Percentiles rank a stretch among this genome's conserved stretches.
phyloP scores from a whole-genome alignment of 2,113 vertebrate genomes.

The Tautogolabrus adspersus region DNA sequence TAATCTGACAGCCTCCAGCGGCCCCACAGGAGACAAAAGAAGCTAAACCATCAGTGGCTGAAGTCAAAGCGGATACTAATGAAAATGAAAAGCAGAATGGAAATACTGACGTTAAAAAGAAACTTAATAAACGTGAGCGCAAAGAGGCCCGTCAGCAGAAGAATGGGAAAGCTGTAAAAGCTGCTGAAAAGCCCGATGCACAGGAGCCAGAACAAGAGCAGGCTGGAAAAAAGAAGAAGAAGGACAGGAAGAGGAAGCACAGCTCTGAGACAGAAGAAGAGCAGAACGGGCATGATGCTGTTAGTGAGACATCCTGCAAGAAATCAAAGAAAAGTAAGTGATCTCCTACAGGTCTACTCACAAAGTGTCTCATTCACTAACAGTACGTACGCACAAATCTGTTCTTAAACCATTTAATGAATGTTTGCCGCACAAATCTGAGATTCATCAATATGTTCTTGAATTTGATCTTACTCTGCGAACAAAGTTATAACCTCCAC shows the following conservation, averaged over 20 bases:
- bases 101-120: conserved; percentile 59
- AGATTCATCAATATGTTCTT: too few relatives aligned
- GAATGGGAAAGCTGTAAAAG: conserved; percentile 84
- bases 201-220: conserved; percentile 58
- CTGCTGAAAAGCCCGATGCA: conserved; percentile 44
- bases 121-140: conserved; percentile 88
- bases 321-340: conserved; percentile 73
- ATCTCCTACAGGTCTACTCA: conserved; percentile 26
- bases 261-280: conserved; percentile 35
- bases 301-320: conserved; percentile 41
- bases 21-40: conserved; percentile 16
- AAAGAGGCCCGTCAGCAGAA: conserved; percentile 89
- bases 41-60: conserved; percentile 20
- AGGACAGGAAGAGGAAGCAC: conserved; percentile 73
- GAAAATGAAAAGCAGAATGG: conserved; percentile 45
- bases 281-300: conserved; percentile 1
- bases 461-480: too few relatives aligned
- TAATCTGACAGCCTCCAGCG: conserved; percentile 38
- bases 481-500: too few relatives aligned
- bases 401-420: too few relatives aligned
- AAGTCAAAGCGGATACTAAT: conserved; percentile 30
- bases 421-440: too few relatives aligned
- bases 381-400: too few relatives aligned
- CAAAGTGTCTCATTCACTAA: background rate
- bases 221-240: conserved; percentile 44